phyloP scores from a whole-genome alignment of 1,140 invertebrate species.

The Drosophila elegans region DNA sequence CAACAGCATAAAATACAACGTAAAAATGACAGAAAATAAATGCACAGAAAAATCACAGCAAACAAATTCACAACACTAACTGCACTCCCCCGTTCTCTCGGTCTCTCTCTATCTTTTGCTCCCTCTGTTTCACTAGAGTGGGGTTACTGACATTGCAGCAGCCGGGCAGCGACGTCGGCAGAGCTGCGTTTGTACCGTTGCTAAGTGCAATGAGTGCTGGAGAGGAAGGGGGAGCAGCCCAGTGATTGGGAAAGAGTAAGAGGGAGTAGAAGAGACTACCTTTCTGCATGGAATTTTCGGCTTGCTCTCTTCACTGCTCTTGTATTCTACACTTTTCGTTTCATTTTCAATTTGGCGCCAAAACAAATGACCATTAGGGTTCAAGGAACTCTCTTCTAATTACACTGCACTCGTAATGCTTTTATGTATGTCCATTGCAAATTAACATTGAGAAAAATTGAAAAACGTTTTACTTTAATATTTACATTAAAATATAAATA shows the following conservation, averaged over 20 bases:
- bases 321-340: slow-evolving; percentile 53
- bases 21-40: slow-evolving; percentile 44
- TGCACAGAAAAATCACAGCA: slow-evolving; percentile 68
- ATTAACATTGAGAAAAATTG: slow-evolving; percentile 7
- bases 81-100: slow-evolving; percentile 42
- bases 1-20: slow-evolving; percentile 60
- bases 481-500: no score
- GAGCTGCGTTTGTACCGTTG: slow-evolving; percentile 51
- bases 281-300: slow-evolving; percentile 45
- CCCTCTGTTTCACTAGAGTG: slow-evolving; percentile 61
- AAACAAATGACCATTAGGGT: slow-evolving; percentile 76
- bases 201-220: slow-evolving; percentile 35
- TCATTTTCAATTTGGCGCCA: slow-evolving; percentile 73
- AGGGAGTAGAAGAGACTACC: slow-evolving; percentile 35
- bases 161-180: slow-evolving; percentile 51
- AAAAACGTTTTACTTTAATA: no score
- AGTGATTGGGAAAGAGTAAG: slow-evolving; percentile 11
- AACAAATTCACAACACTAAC: slow-evolving; percentile 69
- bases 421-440: slow-evolving; percentile 56
- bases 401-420: slow-evolving; percentile 34
- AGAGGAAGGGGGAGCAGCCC: slow-evolving; percentile 9
- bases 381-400: slow-evolving; percentile 80
- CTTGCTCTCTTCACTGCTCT: slow-evolving; percentile 32
- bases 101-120: slow-evolving; percentile 13
- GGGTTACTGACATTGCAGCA: slow-evolving; percentile 82